Base-by-base conservation (phyloP, 2,113 vertebrate genomes). In the Beaufortia kweichowensis region DNA sequence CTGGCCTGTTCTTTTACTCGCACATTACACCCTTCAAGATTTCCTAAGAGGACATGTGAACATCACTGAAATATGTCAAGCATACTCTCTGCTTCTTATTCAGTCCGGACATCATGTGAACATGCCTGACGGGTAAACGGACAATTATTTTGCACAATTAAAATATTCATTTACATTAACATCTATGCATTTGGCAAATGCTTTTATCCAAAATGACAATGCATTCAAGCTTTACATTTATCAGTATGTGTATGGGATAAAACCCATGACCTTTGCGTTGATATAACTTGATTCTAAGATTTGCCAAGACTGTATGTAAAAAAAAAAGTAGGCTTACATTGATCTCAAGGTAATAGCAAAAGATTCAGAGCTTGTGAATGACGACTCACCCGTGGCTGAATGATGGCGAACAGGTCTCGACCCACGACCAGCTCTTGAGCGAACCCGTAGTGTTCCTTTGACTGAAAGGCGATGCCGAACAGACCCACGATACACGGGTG, bases 401-500 rank as follows among this genome's bases (percentile, higher is more conserved):
- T 98, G 89, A 96, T 91, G 60, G 94, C 88, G 59, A 98, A 96
- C 77, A 98, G 92, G 82, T 98, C 96, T n/a, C 92, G 92, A 0
- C 95, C 94, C 43, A 94, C 89, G 0, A 95, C 89, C 0, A 96
- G 92, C 85, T 98, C 95, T 0, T 94, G 96, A 43, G 96, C 92
- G 72, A 97, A 98, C 75, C 94, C 95, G 15, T 97, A 98, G 85
- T 95, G 92, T 48, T 91, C 86, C 8, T 90, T 81, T 0, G 96
- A 97, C 85, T 97, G 95, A 4, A 98, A 94, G 83, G 93, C 95
- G 0, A 98, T 96, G 74, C 96, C 96, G 1, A 95, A 97, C 85
- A 96, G 91, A 0, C 91, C 69, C 1, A 97, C 91, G 23, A 98
- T 95, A 83, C 93, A 95, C 0, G 95, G 88, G 48, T 98, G 96